These are phyloP conservation scores for Oryctolagus cuniculus DNA, from an alignment of 2,113 vertebrate species.

Conservation along the genomic window DNA sequence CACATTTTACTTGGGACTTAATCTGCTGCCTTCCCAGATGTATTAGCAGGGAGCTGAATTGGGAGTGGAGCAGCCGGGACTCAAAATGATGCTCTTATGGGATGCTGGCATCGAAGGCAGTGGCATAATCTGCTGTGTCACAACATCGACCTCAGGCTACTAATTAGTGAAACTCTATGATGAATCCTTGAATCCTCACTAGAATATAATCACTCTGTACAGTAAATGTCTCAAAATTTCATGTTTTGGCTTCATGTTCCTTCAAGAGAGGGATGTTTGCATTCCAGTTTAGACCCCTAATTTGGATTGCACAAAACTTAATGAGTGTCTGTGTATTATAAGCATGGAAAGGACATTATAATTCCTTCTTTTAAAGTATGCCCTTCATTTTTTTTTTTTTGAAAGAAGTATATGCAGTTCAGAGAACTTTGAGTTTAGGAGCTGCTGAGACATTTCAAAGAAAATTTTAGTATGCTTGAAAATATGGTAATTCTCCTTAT, in stretches of 20 bases:
- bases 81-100: too few species aligned
- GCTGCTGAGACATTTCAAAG: constrained; percentile 46
- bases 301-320: not conserved
- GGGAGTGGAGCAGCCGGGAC: too few species aligned
- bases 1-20: too few species aligned
- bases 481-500: constrained; percentile 66
- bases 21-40: too few species aligned
- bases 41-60: too few species aligned
- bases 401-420: not conserved
- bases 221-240: constrained; percentile 37
- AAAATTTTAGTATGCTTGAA: constrained; percentile 57
- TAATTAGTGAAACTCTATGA: not conserved
- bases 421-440: constrained; percentile 44
- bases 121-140: too few species aligned
- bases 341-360: not conserved
- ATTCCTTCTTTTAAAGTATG: constrained; percentile 3
- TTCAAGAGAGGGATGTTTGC: not conserved
- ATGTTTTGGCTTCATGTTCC: constrained; percentile 19
- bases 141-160: not conserved
- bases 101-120: too few species aligned
- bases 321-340: not conserved
- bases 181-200: not conserved
- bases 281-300: not conserved
- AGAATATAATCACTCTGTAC: not conserved
- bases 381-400: constrained; percentile 26